A percentile compares a stretch with the other conserved stretches of the same genome.
Conservation (phyloP, 2,797 vertebrate genomes). For the Phylloscopus collybita region DNA sequence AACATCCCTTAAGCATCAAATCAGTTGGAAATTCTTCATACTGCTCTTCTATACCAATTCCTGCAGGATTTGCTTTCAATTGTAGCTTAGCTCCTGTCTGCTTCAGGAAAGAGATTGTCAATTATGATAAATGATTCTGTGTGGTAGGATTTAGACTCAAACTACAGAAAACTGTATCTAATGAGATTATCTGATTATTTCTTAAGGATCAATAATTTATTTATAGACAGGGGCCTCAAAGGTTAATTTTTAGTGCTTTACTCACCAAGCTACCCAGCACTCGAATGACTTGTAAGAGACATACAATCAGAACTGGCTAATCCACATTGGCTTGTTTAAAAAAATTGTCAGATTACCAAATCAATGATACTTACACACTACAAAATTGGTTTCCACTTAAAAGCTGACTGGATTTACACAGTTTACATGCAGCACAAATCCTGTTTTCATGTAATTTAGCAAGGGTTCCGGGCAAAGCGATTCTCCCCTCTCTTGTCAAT, state of each 20-base stretch:
- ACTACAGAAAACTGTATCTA: neutral
- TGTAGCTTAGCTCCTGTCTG: neutral
- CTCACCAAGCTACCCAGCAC: neutral
- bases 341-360: conserved; percentile 68
- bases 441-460: conserved; percentile 47
- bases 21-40: neutral
- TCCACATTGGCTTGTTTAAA: conserved; percentile 64
- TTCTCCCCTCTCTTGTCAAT: conserved; percentile 7
- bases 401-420: conserved; percentile 60
- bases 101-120: neutral
- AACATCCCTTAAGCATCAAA: conserved; percentile 7
- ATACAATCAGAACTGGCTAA: conserved; percentile 46
- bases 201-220: conserved; percentile 54
- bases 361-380: conserved; percentile 70
- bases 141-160: neutral
- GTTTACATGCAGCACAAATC: conserved; percentile 56
- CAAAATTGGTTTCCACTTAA: conserved; percentile 65
- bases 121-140: conserved; percentile 16
- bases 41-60: neutral
- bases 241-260: conserved; percentile 62
- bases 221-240: conserved; percentile 4
- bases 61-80: neutral
- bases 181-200: conserved; percentile 7
- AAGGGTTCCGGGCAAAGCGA: neutral
- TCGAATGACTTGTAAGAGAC: conserved; percentile 11